Evolutionary conservation across 1,140 invertebrate species (phyloP).

Genomic region (Drosophila pruinosa): DNA sequence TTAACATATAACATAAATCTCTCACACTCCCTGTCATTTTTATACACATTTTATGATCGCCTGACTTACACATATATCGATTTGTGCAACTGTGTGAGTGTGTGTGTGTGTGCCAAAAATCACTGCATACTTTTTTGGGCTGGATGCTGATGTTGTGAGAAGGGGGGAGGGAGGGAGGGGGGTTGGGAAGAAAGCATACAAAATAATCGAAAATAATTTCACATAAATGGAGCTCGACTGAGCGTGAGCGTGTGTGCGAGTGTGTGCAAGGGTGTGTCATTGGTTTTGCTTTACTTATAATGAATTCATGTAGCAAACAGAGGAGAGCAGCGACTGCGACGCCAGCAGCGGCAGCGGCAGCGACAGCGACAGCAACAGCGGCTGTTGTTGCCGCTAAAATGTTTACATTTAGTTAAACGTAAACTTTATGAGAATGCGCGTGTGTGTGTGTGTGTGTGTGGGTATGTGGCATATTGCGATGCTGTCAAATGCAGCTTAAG

Average conservation of each 20-base stretch:
- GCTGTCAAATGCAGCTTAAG: slow-evolving; percentile 39
- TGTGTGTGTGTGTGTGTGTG: neutral
- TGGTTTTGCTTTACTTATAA: slow-evolving; percentile 25
- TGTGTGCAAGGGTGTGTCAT: slow-evolving; percentile 4
- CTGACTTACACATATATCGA: slow-evolving; percentile 30
- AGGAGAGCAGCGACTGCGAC: slow-evolving; percentile 3
- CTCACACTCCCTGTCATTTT: slow-evolving; percentile 29
- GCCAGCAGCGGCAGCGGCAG: slow-evolving; percentile 4
- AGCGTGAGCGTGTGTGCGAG: slow-evolving; percentile 7
- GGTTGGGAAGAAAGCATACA: neutral
- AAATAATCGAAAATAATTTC: slow-evolving; percentile 51
- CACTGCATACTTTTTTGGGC: slow-evolving; percentile 23
- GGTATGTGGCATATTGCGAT: slow-evolving; percentile 34
- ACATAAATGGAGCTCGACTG: slow-evolving; percentile 28
- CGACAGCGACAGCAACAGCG: neutral
- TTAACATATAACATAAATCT: slow-evolving; percentile 46
- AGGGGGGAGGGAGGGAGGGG: no score
- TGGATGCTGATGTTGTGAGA: neutral
- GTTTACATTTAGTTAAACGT: slow-evolving; percentile 52
- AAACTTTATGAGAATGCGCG: slow-evolving; percentile 10
- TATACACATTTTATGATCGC: slow-evolving; percentile 47
- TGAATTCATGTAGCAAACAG: slow-evolving; percentile 39
- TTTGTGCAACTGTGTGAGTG: slow-evolving; percentile 24
- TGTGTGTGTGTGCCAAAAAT: slow-evolving; percentile 26
- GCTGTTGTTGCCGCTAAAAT: slow-evolving; percentile 36